These are phyloP conservation scores for Meriones unguiculatus DNA, from an alignment of 2,113 vertebrate genomes.

Conservation along the genomic window DNA sequence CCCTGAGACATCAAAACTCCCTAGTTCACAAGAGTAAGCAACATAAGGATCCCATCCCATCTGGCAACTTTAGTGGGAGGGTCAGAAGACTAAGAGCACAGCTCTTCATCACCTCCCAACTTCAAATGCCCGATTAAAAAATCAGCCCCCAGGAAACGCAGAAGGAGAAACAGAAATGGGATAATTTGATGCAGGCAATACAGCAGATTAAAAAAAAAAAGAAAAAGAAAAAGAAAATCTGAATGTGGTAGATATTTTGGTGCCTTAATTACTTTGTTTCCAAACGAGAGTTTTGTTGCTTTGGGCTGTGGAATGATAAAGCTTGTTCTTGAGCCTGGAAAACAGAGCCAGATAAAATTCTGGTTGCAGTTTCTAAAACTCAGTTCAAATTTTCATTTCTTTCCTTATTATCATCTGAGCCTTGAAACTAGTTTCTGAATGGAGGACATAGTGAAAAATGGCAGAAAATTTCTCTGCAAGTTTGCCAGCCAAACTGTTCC, in stretches of 20 bases:
- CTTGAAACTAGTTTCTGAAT: neutral
- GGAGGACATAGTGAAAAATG: slow-evolving; percentile 1
- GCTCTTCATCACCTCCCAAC: slow-evolving; percentile 37
- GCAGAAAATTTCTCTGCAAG: neutral
- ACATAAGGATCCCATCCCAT: neutral
- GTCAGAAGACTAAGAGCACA: slow-evolving; percentile 36
- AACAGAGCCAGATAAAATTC: neutral
- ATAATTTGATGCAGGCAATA: slow-evolving; percentile 56
- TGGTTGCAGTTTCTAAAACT: neutral
- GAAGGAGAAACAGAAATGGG: neutral
- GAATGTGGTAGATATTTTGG: slow-evolving; percentile 1
- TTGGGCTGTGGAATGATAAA: neutral
- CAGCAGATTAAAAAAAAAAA: slow-evolving; percentile 6
- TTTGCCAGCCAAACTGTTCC: neutral
- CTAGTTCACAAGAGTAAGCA: neutral
- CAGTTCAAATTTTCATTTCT: neutral
- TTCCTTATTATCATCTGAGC: neutral
- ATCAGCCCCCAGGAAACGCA: slow-evolving; percentile 42
- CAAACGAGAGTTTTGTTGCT: neutral
- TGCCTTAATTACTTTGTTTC: slow-evolving; percentile 23
- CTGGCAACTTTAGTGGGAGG: neutral
- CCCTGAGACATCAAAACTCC: slow-evolving; percentile 42
- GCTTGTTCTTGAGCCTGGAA: neutral
- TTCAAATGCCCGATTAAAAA: slow-evolving; percentile 45
- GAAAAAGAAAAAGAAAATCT: neutral